A percentile compares a stretch with the other conserved stretches of the same genome.
These are phyloP conservation scores for Dipodomys merriami DNA, from an alignment of 2,113 vertebrate genomes.

Conservation along the genomic window DNA sequence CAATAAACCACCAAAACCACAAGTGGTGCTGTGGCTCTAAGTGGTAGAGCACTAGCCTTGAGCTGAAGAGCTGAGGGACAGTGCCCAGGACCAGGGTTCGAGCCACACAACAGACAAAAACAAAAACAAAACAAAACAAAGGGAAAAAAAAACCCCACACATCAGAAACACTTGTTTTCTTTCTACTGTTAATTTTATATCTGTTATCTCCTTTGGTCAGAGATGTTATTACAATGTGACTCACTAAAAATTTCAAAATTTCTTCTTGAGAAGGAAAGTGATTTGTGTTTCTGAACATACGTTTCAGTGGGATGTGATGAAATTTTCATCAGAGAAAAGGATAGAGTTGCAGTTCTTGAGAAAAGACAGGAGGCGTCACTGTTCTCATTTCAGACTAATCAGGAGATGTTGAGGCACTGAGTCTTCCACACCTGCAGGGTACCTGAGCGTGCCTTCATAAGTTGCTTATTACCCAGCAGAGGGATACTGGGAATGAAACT, in stretches of 20 bases:
- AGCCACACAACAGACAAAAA: no score
- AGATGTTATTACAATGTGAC: not conserved
- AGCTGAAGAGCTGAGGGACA: no score
- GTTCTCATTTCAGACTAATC: not conserved
- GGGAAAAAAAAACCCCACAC: no score
- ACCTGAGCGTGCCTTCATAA: not conserved
- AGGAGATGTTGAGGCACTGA: no score
- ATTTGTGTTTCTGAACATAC: not conserved
- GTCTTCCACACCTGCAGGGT: not conserved
- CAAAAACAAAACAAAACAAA: no score
- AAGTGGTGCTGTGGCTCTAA: no score
- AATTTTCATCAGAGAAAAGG: not conserved
- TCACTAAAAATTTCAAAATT: not conserved
- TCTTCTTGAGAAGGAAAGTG: not conserved
- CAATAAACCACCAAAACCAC: no score
- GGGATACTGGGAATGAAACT: not conserved
- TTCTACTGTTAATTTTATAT: not conserved
- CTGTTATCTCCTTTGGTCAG: not conserved
- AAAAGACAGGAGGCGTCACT: slow-evolving; percentile 47
- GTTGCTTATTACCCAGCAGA: not conserved
- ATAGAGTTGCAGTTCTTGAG: not conserved
- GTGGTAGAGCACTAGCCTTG: no score
- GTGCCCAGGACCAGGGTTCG: no score
- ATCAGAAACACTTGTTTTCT: not conserved
- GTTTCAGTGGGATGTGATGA: not conserved